These are phyloP conservation scores for Discoglossus pictus DNA, from an alignment of 2,797 vertebrate genomes.

Conservation along the genomic window DNA sequence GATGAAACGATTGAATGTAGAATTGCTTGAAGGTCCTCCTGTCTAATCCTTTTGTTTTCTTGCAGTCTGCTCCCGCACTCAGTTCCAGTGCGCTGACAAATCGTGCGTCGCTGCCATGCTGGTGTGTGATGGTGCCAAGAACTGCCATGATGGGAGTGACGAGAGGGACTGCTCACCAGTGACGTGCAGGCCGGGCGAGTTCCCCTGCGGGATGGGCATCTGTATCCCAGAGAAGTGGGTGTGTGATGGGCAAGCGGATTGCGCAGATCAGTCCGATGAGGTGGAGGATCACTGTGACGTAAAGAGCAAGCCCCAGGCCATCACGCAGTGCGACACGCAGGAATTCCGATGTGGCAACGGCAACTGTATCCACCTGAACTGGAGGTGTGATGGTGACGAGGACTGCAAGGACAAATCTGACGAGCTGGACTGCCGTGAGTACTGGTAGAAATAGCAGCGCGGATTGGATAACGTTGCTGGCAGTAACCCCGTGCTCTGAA, in stretches of 20 bases:
- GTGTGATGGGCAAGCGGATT: constrained; percentile 93
- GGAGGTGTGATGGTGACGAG: constrained; percentile 92
- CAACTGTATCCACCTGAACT: constrained; percentile 87
- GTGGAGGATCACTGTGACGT: constrained; percentile 80
- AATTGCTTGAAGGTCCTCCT: fast-evolving
- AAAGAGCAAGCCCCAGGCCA: constrained; percentile 64
- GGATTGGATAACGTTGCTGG: not conserved
- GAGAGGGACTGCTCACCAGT: constrained; percentile 84
- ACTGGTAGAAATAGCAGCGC: too few species aligned
- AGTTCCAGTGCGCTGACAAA: constrained; percentile 85
- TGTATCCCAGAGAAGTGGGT: constrained; percentile 94
- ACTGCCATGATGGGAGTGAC: constrained; percentile 91
- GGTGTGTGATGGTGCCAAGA: constrained; percentile 87
- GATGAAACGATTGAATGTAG: not conserved
- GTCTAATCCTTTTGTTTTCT: too few species aligned
- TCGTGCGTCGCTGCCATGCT: constrained; percentile 86
- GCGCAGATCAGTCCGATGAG: constrained; percentile 88
- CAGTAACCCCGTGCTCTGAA: too few species aligned
- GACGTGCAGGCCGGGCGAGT: constrained; percentile 86
- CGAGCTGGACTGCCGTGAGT: constrained; percentile 92
- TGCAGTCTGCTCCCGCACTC: constrained; percentile 82
- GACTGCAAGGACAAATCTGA: constrained; percentile 98
- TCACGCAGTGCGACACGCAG: constrained; percentile 72
- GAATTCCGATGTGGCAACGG: constrained; percentile 90
- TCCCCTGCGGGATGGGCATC: constrained; percentile 87